Conservation (phyloP, 2,113 vertebrate species). For the Trichomycterus rosablanca region DNA sequence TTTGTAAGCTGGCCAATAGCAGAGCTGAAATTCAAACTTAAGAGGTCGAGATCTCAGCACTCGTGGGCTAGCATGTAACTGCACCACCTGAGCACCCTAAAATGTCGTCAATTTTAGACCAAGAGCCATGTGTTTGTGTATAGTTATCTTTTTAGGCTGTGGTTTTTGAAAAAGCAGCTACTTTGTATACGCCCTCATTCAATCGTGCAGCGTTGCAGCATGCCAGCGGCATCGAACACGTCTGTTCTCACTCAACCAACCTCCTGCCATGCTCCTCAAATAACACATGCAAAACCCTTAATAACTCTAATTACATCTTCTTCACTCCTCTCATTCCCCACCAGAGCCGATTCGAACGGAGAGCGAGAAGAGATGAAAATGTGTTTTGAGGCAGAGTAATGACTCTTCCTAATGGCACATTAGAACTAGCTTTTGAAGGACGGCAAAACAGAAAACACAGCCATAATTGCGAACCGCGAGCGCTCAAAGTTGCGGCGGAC, state of each 20-base stretch:
- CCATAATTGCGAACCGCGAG: neutral
- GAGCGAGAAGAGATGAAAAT: slow-evolving; percentile 21
- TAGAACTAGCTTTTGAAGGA: slow-evolving; percentile 18
- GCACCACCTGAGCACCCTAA: no score
- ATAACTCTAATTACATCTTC: slow-evolving; percentile 25
- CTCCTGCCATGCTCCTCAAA: neutral
- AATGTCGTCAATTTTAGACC: no score
- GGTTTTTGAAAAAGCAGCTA: slow-evolving; percentile 8
- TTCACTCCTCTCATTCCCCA: slow-evolving; percentile 1
- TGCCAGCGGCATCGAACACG: neutral
- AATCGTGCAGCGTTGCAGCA: neutral
- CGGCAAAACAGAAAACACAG: slow-evolving; percentile 8
- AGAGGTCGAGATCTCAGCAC: no score
- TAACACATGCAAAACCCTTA: slow-evolving; percentile 21
- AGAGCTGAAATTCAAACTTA: no score
- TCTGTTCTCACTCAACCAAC: neutral
- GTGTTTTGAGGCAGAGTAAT: slow-evolving; percentile 30
- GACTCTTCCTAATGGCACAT: slow-evolving; percentile 29
- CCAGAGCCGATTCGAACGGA: neutral
- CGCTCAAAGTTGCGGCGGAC: neutral
- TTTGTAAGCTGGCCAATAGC: no score
- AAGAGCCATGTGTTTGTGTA: no score
- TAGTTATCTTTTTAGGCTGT: no score
- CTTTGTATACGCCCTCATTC: neutral
- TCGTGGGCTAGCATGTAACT: no score